A percentile compares a stretch with the other conserved stretches of the same genome.
Conservation (phyloP, 2,888 invertebrate species). For the Dynastes grantii region DNA sequence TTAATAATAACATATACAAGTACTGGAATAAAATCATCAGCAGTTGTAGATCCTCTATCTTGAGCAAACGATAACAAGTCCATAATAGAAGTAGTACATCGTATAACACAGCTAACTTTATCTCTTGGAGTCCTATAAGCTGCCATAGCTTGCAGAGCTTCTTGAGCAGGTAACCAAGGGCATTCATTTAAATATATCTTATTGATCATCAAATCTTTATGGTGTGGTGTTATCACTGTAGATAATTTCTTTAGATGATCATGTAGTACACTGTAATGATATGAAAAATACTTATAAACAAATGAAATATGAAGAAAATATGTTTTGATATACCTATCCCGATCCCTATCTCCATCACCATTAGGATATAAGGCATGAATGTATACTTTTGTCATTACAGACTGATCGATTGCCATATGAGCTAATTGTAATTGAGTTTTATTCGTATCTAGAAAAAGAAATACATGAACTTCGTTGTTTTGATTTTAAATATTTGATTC, state of each 20-base stretch:
- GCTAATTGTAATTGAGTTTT: slow-evolving; percentile 82
- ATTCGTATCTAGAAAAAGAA: slow-evolving; percentile 76
- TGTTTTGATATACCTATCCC: slow-evolving; percentile 81
- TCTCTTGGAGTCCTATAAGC: slow-evolving; percentile 93
- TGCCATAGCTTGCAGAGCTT: slow-evolving; percentile 88
- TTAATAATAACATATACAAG: slow-evolving; percentile 96
- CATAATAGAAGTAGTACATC: slow-evolving; percentile 95
- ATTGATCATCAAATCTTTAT: slow-evolving; percentile 87
- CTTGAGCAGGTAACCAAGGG: slow-evolving; percentile 96
- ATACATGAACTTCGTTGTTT: slow-evolving; percentile 13
- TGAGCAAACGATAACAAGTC: slow-evolving; percentile 91
- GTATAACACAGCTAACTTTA: slow-evolving; percentile 84
- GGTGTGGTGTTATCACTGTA: slow-evolving; percentile 82
- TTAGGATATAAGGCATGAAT: slow-evolving; percentile 96
- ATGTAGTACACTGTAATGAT: slow-evolving; percentile 80
- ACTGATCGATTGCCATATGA: slow-evolving; percentile 88
- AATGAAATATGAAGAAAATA: background rate
- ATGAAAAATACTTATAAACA: background rate
- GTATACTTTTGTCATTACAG: slow-evolving; percentile 91
- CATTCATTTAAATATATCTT: slow-evolving; percentile 91
- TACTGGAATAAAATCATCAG: slow-evolving; percentile 97
- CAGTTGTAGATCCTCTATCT: slow-evolving; percentile 84
- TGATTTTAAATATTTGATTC: background rate
- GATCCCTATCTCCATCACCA: slow-evolving; percentile 93
- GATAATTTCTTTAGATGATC: slow-evolving; percentile 91